Conservation (phyloP, 2,888 invertebrate species). For the Agonopterix subpropinquella region DNA sequence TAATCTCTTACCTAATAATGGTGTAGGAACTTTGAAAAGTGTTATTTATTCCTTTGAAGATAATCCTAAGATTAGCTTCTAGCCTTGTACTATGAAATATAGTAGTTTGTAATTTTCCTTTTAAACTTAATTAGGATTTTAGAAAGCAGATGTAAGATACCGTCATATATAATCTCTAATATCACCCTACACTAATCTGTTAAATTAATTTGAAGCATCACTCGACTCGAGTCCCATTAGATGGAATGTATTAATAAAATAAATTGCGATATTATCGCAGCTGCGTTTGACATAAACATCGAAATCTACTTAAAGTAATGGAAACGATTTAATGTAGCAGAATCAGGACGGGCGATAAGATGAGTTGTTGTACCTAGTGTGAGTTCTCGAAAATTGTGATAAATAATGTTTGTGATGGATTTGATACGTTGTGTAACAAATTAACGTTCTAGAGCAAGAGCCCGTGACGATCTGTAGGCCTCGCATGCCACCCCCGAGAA, state of each 20-base stretch:
- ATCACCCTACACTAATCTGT: background rate
- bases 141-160: too few species aligned
- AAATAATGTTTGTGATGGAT: background rate
- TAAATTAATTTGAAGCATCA: conserved; percentile 19
- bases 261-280: conserved; percentile 67
- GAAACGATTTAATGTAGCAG: conserved; percentile 64
- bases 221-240: conserved; percentile 46
- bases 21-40: background rate
- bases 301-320: conserved; percentile 73
- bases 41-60: too few species aligned
- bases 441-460: too few species aligned
- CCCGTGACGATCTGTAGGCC: too few species aligned
- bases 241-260: conserved; percentile 63
- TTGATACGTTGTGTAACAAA: background rate
- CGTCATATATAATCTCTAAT: too few species aligned
- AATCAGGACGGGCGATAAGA: conserved; percentile 51
- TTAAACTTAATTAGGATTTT: too few species aligned
- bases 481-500: too few species aligned
- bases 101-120: too few species aligned
- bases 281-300: conserved; percentile 69
- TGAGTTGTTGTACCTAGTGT: conserved; percentile 23
- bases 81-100: too few species aligned
- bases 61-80: too few species aligned
- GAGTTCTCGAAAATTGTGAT: background rate
- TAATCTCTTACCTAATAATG: background rate